Evolutionary conservation across 2,797 vertebrate species (phyloP), one percentile per base, ranked within the genome.

Genomic region (Pangasius sanitwongsei): DNA sequence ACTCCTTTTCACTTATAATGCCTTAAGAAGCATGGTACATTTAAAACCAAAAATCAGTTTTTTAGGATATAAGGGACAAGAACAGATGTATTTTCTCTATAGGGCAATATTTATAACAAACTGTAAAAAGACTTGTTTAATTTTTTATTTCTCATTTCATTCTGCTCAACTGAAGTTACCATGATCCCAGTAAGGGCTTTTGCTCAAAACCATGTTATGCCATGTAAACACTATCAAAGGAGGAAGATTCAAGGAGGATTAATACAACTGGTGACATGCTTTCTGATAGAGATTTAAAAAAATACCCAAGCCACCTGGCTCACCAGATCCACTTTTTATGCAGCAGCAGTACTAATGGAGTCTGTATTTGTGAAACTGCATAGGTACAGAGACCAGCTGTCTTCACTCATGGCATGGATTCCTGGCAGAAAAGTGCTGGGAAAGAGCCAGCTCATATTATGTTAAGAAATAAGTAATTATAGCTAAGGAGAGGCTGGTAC

Each of bases 381-480:
- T 11, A 7, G 6, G 44, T 77, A 37, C 59, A 69, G 41, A 44
- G 59, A 93, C 91, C 91, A 92, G 93, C 90, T 70, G 90, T 86
- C 53, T 86, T 41, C 34, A 87, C 15, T 74, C 77, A 53, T 69
- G 59, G 75, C n/a, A 59, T 63, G 34, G 74, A 95, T 94, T 95
- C 93, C 92, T 55, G 9, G 92, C 93, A 93, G 85, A 91, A 88
- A 48, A 34, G 37, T 69, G 37, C 94, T 94, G 93, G 92, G 93
- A 55, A 88, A 91, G 93, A 90, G 93, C 93, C 93, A 94, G 92
- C 94, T 91, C 87, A 91, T 94, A 92, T 95, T 95, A 95, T 95
- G 95, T 93, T 94, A 94, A 94, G 93, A 95, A 95, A 95, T 94
- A 89, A 93, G 94, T 95, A 95, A 95, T 95, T 95, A 94, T 91